Evolutionary conservation across 2,888 invertebrate genomes (phyloP), one percentile per base, ranked within the genome.

Genomic region (Rhogogaster chlorosoma): DNA sequence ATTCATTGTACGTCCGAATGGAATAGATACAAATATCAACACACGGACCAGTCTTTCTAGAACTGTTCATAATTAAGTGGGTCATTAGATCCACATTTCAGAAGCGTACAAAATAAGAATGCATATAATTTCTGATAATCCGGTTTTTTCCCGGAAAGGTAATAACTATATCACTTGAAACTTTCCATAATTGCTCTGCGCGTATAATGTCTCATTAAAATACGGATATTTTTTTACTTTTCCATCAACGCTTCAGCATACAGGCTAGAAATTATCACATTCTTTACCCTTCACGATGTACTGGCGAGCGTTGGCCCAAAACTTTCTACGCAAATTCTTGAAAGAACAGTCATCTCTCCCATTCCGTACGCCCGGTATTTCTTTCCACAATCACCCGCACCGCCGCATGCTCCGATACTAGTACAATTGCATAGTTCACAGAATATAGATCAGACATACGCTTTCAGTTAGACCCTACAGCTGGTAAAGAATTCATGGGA

Each of bases 401-500:
- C 53, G 9, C 18, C 6, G 49, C 45, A 32, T 32, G 49, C 15
- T 32, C 18, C 29, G n/a, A 77, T 29, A 49, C 29, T 77, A 29
- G 32, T 29, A 53, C 15, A 7, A 49, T 26, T 29, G 18, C 53
- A 49, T 9, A 18, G 29, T 15, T 53, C 15, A 53, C 53, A 49
- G 10, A 49, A 32, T 29, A 80, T 38, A 38, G 61, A 36, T 42
- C 42, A 80, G 12, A 57, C 38, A 26, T 78, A 36, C 85, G 87
- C 85, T 94, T 95, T 85, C 94, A 98, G 98, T 94, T 98, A 93
- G 97, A 98, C 93, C 96, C 96, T 84, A 95, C 95, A 42, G 96
- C 97, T 7, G 96, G 96, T 87, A 98, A 98, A 93, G 97, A 97
- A 93, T 96, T 97, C 91, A 96, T 98, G 95, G 98, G 98, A 7